Evolutionary conservation across 2,113 vertebrate genomes (phyloP).

Genomic region (Cebus imitator): DNA sequence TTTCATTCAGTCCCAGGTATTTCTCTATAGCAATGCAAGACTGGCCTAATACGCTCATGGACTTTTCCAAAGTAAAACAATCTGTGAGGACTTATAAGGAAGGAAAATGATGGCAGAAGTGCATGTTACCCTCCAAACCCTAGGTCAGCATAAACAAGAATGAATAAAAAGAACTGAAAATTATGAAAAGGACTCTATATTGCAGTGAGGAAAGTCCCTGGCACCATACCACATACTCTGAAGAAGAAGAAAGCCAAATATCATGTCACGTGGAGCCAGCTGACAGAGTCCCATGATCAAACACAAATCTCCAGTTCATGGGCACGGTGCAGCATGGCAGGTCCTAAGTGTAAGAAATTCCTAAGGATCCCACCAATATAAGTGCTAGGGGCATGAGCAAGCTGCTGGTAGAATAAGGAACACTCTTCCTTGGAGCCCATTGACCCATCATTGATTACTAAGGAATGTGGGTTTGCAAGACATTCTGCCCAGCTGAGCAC

Average conservation of each 20-base stretch:
- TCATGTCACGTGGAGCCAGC: neutral
- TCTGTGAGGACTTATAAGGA: neutral
- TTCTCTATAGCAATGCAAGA: too few relatives aligned
- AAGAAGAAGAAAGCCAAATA: neutral
- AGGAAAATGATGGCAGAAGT: neutral
- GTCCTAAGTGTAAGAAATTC: neutral
- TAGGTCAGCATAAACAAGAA: neutral
- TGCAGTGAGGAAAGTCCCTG: neutral
- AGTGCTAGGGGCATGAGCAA: neutral
- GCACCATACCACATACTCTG: neutral
- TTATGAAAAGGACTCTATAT: neutral
- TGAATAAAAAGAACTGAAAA: neutral
- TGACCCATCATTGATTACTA: neutral
- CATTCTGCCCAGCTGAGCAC: neutral
- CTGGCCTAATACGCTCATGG: too few relatives aligned
- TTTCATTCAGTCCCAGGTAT: too few relatives aligned
- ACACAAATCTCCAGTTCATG: neutral
- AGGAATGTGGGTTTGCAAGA: neutral
- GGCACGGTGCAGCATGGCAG: neutral
- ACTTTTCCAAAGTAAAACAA: neutral
- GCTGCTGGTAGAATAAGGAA: neutral
- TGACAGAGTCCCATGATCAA: neutral
- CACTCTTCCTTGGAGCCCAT: neutral
- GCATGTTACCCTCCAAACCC: neutral
- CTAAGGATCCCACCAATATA: neutral